A percentile compares a stretch with the other conserved stretches of the same genome.
Evolutionary conservation across 2,888 invertebrate genomes (phyloP).

Genomic region (Drosophila engyochracea): DNA sequence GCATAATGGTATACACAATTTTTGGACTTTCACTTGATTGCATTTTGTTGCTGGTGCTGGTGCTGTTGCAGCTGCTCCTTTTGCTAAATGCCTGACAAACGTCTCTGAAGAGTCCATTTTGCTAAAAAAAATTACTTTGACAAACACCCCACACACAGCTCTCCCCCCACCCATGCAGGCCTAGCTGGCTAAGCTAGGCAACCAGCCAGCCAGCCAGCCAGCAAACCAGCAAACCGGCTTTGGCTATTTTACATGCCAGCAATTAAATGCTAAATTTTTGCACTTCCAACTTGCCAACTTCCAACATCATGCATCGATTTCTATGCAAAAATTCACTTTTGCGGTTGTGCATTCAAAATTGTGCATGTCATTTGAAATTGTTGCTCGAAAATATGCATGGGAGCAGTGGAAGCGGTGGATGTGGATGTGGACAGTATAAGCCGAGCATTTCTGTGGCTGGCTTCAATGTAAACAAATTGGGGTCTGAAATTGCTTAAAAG

Average conservation of each 20-base stretch:
- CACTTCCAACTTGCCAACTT: slow-evolving; percentile 43
- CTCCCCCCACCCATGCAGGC: no score
- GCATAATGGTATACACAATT: slow-evolving; percentile 7
- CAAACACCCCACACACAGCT: neutral
- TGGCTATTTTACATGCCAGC: slow-evolving; percentile 40
- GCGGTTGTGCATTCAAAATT: slow-evolving; percentile 51
- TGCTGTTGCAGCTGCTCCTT: slow-evolving; percentile 15
- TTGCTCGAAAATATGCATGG: slow-evolving; percentile 57
- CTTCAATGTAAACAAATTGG: slow-evolving; percentile 26
- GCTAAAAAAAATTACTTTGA: slow-evolving; percentile 6
- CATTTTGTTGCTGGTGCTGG: slow-evolving; percentile 30
- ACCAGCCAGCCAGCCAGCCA: neutral
- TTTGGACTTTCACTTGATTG: slow-evolving; percentile 70
- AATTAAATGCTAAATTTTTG: slow-evolving; percentile 67
- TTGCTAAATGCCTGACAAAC: slow-evolving; percentile 34
- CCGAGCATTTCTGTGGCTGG: slow-evolving; percentile 35
- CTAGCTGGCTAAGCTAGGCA: neutral
- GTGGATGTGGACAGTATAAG: slow-evolving; percentile 16
- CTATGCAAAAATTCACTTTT: slow-evolving; percentile 57
- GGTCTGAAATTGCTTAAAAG: slow-evolving; percentile 10
- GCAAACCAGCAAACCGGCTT: neutral
- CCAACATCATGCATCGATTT: slow-evolving; percentile 52
- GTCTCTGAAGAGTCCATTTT: slow-evolving; percentile 15
- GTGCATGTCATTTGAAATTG: slow-evolving; percentile 55
- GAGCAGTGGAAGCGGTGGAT: slow-evolving; percentile 12